Conservation (phyloP, 2,113 vertebrate genomes). For the Oryctolagus cuniculus region mOryCun1.1 NC_091433.1:171548001-171548500, state of each 20-base stretch:
- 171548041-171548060: constrained; percentile 84
- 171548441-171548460: background rate
- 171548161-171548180: constrained; percentile 84
- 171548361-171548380: constrained; percentile 20
- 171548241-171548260: constrained; percentile 72
- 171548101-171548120: constrained; percentile 82
- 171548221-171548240: constrained; percentile 71
- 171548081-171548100: constrained; percentile 81
- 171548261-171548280: constrained; percentile 59
- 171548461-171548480: background rate
- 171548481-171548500: background rate
- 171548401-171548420: background rate
- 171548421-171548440: constrained; percentile 37
- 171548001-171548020: constrained; percentile 83
- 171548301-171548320: constrained; percentile 42
- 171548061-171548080: constrained; percentile 85
- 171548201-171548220: constrained; percentile 77
- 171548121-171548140: constrained; percentile 85
- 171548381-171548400: background rate
- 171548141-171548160: constrained; percentile 85
- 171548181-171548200: constrained; percentile 78
- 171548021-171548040: constrained; percentile 84
- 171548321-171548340: constrained; percentile 9
- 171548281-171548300: constrained; percentile 27
- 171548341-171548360: constrained; percentile 15